Percentiles rank a stretch among this genome's conserved stretches.
Evolutionary conservation across 2,797 vertebrate genomes (phyloP).

Genomic region (Malacoctenus gilli): DNA sequence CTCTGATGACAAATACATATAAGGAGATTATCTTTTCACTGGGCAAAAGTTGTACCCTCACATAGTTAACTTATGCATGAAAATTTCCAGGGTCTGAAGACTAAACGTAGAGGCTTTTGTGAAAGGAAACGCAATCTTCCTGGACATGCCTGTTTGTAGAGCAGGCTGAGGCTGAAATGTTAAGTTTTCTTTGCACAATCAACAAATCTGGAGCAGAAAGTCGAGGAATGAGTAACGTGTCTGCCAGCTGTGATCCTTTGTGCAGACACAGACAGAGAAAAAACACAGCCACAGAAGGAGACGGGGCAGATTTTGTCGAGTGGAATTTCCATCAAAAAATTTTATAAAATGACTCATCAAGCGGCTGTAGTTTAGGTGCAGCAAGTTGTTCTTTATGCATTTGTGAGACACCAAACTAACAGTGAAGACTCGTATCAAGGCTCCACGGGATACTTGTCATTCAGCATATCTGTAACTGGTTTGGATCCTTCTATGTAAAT

Average conservation of each 20-base stretch:
- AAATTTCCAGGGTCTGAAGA: conserved; percentile 1
- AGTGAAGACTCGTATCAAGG: conserved; percentile 34
- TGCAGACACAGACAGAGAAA: conserved; percentile 20
- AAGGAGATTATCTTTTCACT: no score
- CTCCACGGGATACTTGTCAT: conserved; percentile 27
- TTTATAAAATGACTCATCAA: background rate
- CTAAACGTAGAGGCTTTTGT: no score
- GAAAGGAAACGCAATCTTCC: conserved; percentile 17
- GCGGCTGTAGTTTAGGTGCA: background rate
- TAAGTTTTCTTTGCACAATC: conserved; percentile 33
- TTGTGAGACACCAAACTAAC: conserved; percentile 43
- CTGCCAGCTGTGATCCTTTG: conserved; percentile 50
- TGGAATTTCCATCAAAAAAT: no score
- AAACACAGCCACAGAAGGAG: conserved; percentile 14
- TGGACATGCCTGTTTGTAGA: conserved; percentile 16
- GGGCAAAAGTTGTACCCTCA: no score
- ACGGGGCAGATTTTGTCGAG: conserved; percentile 4
- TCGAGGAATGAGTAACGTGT: conserved; percentile 23
- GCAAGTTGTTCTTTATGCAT: background rate
- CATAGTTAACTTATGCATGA: no score
- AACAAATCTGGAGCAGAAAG: conserved; percentile 41
- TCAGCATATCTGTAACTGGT: conserved; percentile 63
- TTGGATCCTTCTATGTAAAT: conserved; percentile 70
- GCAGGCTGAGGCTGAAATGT: conserved; percentile 19
- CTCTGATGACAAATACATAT: no score